phyloP scores from a whole-genome alignment of 2,797 vertebrate species.

The Eupleurogrammus muticus region DNA sequence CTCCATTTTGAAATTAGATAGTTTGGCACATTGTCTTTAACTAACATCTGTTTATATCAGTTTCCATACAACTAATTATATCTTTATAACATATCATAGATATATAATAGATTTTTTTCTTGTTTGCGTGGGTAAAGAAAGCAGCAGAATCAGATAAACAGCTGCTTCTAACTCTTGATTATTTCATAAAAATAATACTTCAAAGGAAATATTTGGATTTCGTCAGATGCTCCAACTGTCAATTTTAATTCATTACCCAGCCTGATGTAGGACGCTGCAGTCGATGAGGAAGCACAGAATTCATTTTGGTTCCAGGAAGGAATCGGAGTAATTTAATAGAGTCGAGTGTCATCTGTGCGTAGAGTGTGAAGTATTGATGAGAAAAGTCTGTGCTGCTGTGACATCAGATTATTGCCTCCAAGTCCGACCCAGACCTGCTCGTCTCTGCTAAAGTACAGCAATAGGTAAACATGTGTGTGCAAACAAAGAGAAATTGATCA shows the following conservation, averaged over 20 bases:
- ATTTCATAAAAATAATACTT: neutral
- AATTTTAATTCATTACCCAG: neutral
- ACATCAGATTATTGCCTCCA: neutral
- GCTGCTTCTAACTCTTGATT: neutral
- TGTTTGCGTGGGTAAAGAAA: too few relatives aligned
- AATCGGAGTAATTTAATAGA: neutral
- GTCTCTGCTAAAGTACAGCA: too few relatives aligned
- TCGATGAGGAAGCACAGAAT: neutral
- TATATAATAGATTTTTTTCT: too few relatives aligned
- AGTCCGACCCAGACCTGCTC: neutral
- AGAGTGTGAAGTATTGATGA: conserved; percentile 3
- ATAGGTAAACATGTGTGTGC: too few relatives aligned
- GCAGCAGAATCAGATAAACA: neutral
- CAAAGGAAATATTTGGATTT: neutral
- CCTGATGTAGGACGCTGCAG: conserved; percentile 1
- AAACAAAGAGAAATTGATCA: too few relatives aligned
- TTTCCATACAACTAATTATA: too few relatives aligned
- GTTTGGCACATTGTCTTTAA: too few relatives aligned
- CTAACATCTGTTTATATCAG: too few relatives aligned
- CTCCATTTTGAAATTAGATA: too few relatives aligned
- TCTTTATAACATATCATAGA: too few relatives aligned
- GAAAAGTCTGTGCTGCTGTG: neutral
- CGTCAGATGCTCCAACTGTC: neutral
- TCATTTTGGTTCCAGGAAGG: neutral
- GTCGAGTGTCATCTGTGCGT: neutral